Base-by-base conservation (phyloP, 2,888 invertebrate species). In the Allygus modestus region DNA sequence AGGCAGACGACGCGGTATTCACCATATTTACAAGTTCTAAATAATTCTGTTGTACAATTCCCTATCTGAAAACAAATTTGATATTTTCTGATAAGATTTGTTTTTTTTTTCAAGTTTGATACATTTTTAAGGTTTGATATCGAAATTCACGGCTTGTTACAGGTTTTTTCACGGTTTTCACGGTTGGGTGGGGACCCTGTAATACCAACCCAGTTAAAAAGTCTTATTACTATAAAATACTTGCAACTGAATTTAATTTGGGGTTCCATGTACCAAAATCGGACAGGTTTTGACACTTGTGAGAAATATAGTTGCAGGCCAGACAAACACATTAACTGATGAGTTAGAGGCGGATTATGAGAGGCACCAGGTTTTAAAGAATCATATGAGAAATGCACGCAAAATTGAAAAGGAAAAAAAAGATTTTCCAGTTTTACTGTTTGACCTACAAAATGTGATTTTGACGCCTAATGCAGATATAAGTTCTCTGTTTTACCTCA, bases 371-470 rank as follows among this genome's bases (percentile, higher is more conserved):
- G 20, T 61, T 4, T 23, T 5, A 0, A 81, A 81, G 37, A 58
- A 73, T 0, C 28, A 4, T 4, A 73, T 33, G 73, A 12, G 73
- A 4, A 31, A 73, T 1, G 77, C 12, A 20, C n/a, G 41, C 1
- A 41, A 77, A 77, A 43, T 4, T 15, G 79, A 79, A 79, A 79
- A 51, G 17, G 31, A n/a, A n/a, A n/a, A 69, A 65, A 69, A 65
- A 23, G 23, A 83, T 11, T 0, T 71, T 0, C 83, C 83, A 23
- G 54, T 77, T 1, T 28, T 83, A 17, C n/a, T 83, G 33, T 83
- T 83, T 77, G 83, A 83, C 28, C 28, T 83, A 4, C 77, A 83
- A 41, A 83, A 54, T 28, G 73, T 83, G 0, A 73, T 83, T 11
- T 2, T 20, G 2, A 20, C 12, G 1, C 83, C 73, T 5, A 9